Evolutionary conservation across 2,888 invertebrate species (phyloP), one percentile per base, ranked within the genome.

Genomic region (Meliscaeva auricollis): DNA sequence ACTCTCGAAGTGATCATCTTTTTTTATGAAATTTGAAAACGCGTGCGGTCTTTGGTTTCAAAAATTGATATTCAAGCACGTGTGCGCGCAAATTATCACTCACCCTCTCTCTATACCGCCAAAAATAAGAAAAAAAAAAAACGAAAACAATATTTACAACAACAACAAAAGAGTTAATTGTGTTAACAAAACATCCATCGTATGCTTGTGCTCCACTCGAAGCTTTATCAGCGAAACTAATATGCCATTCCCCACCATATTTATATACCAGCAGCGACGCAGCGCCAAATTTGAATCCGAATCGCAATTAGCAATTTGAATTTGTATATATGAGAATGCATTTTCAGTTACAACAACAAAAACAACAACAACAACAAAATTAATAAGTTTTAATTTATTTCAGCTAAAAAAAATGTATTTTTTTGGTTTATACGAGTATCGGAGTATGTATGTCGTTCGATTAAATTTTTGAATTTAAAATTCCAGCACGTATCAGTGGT

Each of bases 151-250:
- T 44, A 58, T 58, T 58, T 35, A 58, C 38, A 58, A 72, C 54
- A 69, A 69, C 68, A 75, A 79, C 76, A 76, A 64, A 85, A 76
- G 81, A 80, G 76, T 81, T 73, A 73, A 73, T 85, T 85, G 80
- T 85, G 72, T 66, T 76, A 76, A 72, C 75, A 72, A 78, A 35
- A 56, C 17, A 52, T 13, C 30, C 50, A 58, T 20, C 58, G 38
- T 38, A 26, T 52, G 54, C 50, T 9, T 58, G 11, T 32, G 41
- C 44, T 35, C 48, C n/a, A 48, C 66, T 66, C 66, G 60, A 60
- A 54, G 54, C 62, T 62, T 78, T 78, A 83, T 78, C 85, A 76
- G 62, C 75, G 58, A 41, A 62, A 56, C 74, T 52, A 79, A 64
- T 60, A 58, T 50, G 66, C 58, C 69, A 70, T n/a, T n/a, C 58